Base-by-base conservation (phyloP, 2,888 invertebrate species). In the Craniophora ligustri region DNA sequence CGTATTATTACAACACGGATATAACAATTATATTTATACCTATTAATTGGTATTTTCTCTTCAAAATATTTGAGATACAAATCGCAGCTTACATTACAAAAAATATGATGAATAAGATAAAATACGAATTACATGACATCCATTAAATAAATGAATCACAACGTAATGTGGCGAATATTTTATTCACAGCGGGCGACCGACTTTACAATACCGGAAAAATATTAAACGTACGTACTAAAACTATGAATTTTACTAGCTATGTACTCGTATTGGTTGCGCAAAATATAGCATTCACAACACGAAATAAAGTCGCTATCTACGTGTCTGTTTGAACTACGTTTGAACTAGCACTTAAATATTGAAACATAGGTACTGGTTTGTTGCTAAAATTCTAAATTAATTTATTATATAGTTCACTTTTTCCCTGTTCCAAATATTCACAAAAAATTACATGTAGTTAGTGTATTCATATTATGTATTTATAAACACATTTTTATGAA, bases 191-290 rank as follows among this genome's bases (percentile, higher is more conserved):
- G 38, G 51, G 50, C 35, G 53, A 58, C 46, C 36, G 57, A 49
- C 18, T 21, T 45, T 38, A 41, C 45, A 42, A 28, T 44, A 26
- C 34, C 34, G 47, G 67, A 54, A 48, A 48, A 65, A 47, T 59
- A 66, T 31, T 30, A 58, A 66, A 49, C 45, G 35, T 69, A 65
- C 60, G 31, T 36, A 51, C 34, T 71, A 55, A 45, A 57, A 49
- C 68, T 71, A 75, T 71, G 36, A 62, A 67, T 67, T 71, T 56
- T 21, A 45, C 75, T 71, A 75, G 21, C 72, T 75, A 75, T 38
- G 54, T 47, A 59, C 31, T 72, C 60, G 39, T 53, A 53, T 36
- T 32, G 10, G 35, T 56, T 64, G 36, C 46, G 40, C 34, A 18
- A 62, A 67, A 42, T 15, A 40, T 30, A n/a, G n/a, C n/a, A 14